Conservation (phyloP, 1,140 invertebrate genomes). For the Trichoplusia ni region DNA sequence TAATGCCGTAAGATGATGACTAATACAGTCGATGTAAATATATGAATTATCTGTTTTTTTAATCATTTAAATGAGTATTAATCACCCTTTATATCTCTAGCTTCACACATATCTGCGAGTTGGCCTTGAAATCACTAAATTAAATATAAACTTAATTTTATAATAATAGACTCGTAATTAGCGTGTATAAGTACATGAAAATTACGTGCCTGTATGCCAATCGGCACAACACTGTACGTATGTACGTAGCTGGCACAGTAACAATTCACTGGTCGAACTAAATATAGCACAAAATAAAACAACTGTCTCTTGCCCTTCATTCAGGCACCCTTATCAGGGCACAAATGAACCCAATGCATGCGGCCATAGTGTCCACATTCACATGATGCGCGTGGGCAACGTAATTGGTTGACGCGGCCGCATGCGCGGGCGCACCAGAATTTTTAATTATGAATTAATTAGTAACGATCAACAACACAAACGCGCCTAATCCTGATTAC, state of each 20-base stretch:
- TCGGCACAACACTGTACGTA: slow-evolving; percentile 55
- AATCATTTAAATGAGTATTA: too few species aligned
- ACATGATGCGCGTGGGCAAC: slow-evolving; percentile 43
- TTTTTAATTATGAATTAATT: slow-evolving; percentile 82
- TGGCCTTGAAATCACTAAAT: too few species aligned
- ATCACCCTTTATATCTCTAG: too few species aligned
- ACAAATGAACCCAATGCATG: slow-evolving; percentile 50
- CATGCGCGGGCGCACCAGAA: slow-evolving; percentile 76
- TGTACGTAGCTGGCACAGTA: slow-evolving; percentile 73
- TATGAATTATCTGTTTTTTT: too few species aligned
- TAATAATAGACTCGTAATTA: slow-evolving; percentile 7
- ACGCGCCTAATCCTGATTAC: slow-evolving; percentile 67
- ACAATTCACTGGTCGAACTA: slow-evolving; percentile 76
- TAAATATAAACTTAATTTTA: too few species aligned
- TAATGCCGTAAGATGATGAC: slow-evolving; percentile 22
- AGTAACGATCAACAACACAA: slow-evolving; percentile 73
- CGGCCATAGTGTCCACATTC: slow-evolving; percentile 58
- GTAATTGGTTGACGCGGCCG: slow-evolving; percentile 74
- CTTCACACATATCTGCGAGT: too few species aligned
- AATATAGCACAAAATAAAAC: slow-evolving; percentile 81
- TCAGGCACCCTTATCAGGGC: slow-evolving; percentile 51
- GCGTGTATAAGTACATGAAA: slow-evolving; percentile 17
- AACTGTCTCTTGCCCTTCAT: slow-evolving; percentile 80
- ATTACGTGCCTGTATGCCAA: slow-evolving; percentile 50
- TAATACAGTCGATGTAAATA: neutral